These are phyloP conservation scores for Glossophaga mutica DNA, from an alignment of 2,797 vertebrate species.

Conservation along the genomic window DNA sequence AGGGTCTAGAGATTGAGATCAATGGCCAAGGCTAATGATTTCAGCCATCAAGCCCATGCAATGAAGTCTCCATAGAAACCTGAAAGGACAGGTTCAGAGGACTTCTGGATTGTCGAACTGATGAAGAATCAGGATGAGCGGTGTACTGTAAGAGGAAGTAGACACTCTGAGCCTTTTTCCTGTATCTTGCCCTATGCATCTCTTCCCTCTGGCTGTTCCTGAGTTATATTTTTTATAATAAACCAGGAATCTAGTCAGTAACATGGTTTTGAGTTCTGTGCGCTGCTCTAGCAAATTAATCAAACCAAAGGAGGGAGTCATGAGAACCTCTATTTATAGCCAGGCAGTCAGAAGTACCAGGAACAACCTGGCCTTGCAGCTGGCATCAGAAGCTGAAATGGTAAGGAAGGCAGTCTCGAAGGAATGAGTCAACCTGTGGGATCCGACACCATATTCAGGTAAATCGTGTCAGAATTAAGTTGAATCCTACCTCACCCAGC, in stretches of 20 bases:
- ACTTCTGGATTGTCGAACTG: neutral
- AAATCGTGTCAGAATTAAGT: neutral
- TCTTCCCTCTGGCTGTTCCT: neutral
- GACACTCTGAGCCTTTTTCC: neutral
- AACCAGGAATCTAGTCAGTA: neutral
- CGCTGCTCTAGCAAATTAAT: neutral
- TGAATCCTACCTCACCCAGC: neutral
- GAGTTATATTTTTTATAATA: neutral
- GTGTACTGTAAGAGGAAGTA: neutral
- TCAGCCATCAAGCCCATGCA: neutral
- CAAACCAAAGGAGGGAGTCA: neutral
- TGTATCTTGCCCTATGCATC: neutral
- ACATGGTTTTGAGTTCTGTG: neutral
- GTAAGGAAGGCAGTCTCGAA: neutral
- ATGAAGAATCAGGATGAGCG: neutral
- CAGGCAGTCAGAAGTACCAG: neutral
- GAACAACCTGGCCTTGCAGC: neutral
- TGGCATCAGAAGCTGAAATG: neutral
- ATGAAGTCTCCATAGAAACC: neutral
- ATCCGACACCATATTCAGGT: neutral
- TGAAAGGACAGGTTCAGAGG: neutral
- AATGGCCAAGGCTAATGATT: neutral
- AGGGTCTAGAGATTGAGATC: neutral
- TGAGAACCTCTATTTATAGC: neutral
- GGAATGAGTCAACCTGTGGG: neutral